These are phyloP conservation scores for Colinus virginianus DNA, from an alignment of 2,113 vertebrate species.

Conservation along the genomic window DNA sequence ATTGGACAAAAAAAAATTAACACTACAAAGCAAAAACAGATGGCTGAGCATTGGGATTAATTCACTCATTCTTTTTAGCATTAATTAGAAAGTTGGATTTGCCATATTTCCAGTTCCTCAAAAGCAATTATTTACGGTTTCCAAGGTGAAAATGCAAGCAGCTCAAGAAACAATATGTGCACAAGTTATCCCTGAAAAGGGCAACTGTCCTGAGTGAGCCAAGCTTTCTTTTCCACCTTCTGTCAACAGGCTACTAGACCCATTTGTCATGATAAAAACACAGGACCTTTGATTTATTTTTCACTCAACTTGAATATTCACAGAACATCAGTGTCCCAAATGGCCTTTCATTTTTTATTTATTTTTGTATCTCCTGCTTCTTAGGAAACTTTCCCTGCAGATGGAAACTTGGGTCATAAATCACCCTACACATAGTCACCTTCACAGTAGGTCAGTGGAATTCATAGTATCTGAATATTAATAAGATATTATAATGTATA, in stretches of 20 bases:
- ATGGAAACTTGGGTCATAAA: not conserved
- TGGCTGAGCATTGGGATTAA: not conserved
- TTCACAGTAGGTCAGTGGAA: not conserved
- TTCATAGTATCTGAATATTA: not conserved
- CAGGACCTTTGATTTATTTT: not conserved
- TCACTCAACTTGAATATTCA: not conserved
- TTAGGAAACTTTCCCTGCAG: not conserved
- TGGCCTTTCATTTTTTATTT: not conserved
- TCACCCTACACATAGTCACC: not conserved
- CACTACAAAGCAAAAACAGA: not conserved
- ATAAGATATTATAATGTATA: not conserved
- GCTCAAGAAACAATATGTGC: fast-evolving
- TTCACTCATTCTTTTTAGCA: not conserved
- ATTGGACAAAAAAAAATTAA: not conserved
- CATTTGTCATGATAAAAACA: not conserved
- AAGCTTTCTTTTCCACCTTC: not conserved
- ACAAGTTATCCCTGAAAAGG: not conserved
- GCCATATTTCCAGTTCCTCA: not conserved
- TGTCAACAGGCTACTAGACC: not conserved
- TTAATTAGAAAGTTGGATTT: not conserved
- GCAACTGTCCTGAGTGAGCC: not conserved
- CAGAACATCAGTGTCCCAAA: not conserved
- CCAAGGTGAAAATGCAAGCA: not conserved
- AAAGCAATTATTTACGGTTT: not conserved
- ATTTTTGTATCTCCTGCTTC: not conserved